These are phyloP conservation scores for Drosophila suzukii DNA, from an alignment of 1,140 invertebrate genomes.

Conservation along the genomic window DNA sequence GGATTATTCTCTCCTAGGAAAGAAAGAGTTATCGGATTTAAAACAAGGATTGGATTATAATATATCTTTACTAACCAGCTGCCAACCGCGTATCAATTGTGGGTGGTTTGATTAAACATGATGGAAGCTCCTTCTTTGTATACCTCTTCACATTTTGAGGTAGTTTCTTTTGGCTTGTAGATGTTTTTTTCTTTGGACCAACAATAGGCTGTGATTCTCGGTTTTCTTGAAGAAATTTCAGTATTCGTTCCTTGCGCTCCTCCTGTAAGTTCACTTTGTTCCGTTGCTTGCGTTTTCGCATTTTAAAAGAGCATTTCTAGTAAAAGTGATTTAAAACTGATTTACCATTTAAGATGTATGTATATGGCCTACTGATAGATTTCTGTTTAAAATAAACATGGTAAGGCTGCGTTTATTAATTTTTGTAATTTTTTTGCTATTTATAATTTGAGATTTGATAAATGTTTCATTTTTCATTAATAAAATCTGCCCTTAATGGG, in stretches of 20 bases:
- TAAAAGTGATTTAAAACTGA: neutral
- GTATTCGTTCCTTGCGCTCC: constrained; percentile 14
- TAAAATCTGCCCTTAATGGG: constrained; percentile 10
- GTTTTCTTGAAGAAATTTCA: constrained; percentile 23
- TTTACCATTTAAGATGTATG: neutral
- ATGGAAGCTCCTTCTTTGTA: neutral
- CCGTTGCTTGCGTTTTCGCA: neutral
- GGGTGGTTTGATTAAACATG: constrained; percentile 3
- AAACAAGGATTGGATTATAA: no score
- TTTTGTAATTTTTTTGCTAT: neutral
- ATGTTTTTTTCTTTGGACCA: neutral
- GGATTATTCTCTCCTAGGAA: constrained; percentile 18
- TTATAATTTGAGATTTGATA: neutral
- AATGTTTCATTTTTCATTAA: neutral
- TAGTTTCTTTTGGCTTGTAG: neutral
- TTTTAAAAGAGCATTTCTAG: neutral
- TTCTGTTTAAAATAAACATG: no score
- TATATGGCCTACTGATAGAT: constrained; percentile 81
- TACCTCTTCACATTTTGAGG: no score
- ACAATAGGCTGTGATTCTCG: neutral
- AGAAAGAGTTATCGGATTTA: neutral
- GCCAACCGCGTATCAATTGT: neutral
- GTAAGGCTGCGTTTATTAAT: no score
- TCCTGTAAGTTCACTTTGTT: neutral
- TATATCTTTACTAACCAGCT: neutral